Base-by-base conservation (phyloP, 2,797 vertebrate species). In the Falco berigora region DNA sequence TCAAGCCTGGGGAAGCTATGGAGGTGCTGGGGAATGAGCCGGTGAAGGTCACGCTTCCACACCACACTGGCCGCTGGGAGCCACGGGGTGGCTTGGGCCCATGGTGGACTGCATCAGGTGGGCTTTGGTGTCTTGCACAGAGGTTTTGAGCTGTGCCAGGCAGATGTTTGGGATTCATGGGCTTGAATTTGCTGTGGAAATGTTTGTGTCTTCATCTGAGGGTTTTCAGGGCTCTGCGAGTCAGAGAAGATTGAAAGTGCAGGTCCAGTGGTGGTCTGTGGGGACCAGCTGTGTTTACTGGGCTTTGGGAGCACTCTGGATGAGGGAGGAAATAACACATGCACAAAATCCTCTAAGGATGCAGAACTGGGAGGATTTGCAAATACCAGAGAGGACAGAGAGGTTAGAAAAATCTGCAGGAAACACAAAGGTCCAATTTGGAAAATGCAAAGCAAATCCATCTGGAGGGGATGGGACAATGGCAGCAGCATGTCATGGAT, bases 381-480 rank as follows among this genome's bases (percentile, higher is more conserved):
- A 75, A 95, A 97, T 96, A 92, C 96, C 96, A 95, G 92, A 94
- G 83, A 96, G 94, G 93, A 96, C 96, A 95, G 86, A 94, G 82
- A 30, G 93, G 73, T 96, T 88, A 96, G 76, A 86, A 75, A 90
- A 95, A 83, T 12, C 82, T 61, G 3, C 90, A 90, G 93, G 76
- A 95, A 95, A 66, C 66, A 19, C 92, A 68, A 81, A 94, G 92
- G 92, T 42, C 82, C 93, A 38, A 16, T 53, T 72, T 0, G 36
- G 88, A 88, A 96, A 93, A 75, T 0, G 1, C 71, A 44, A 72
- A 86, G 46, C 79, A 38, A 92, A 93, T 90, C 88, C 95, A 84
- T 96, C 94, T 94, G 94, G 94, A 91, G 86, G 14, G 47, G 63
- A 28, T 14, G 0, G 5, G 66, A 90, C 44, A n/a, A 49, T 4